phyloP scores from a whole-genome alignment of 2,113 vertebrate species.

The Haemorhous mexicanus region DNA sequence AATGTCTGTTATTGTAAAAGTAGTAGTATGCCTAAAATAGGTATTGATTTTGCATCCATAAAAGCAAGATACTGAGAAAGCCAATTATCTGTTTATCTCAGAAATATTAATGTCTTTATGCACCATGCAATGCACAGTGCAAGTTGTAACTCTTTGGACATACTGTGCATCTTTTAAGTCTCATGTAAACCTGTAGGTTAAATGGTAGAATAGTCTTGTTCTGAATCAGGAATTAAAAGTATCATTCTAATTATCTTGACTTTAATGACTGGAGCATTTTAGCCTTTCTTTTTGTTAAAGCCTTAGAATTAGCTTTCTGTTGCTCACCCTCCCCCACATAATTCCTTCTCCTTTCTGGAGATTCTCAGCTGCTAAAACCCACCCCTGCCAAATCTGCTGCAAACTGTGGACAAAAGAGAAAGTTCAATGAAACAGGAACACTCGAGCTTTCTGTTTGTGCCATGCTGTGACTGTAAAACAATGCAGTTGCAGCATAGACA shows the following conservation, averaged over 20 bases:
- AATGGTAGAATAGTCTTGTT: background rate
- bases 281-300: background rate
- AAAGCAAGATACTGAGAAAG: background rate
- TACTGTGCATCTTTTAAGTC: background rate
- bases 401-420: background rate
- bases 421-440: background rate
- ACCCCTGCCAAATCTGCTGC: background rate
- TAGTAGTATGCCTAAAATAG: background rate
- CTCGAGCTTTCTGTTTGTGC: background rate
- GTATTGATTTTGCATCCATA: constrained; percentile 28
- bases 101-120: background rate
- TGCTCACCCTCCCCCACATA: background rate
- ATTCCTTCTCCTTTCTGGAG: background rate
- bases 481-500: background rate
- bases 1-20: constrained; percentile 15
- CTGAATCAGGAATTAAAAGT: background rate
- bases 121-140: background rate
- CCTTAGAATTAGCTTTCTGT: background rate
- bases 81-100: background rate
- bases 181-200: background rate
- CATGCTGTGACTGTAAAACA: background rate
- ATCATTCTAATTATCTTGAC: background rate
- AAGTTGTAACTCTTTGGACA: background rate
- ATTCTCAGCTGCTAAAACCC: background rate
- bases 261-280: background rate